Percentiles rank a stretch among this genome's conserved stretches.
These are phyloP conservation scores for Syngnathus scovelli DNA, from an alignment of 2,113 vertebrate species.

Conservation along the genomic window DNA sequence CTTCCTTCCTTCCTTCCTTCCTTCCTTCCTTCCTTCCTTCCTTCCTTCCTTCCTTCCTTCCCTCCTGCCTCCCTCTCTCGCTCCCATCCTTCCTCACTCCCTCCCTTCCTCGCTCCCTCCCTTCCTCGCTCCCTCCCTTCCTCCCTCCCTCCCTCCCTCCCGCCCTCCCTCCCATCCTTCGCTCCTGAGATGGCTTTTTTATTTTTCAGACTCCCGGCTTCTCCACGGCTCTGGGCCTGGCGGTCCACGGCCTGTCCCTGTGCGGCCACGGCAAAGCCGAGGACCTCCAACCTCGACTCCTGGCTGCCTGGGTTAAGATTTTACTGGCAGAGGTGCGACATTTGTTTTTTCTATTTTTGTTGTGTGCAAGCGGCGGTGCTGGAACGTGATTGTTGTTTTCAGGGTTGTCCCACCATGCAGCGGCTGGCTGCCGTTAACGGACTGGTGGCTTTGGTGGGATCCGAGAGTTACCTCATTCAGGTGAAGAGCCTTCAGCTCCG, in stretches of 20 bases:
- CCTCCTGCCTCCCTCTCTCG: not conserved
- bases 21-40: too few species aligned
- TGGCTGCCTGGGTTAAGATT: constrained; percentile 84
- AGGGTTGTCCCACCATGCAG: constrained; percentile 93
- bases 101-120: too few species aligned
- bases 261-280: constrained; percentile 90
- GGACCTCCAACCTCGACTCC: constrained; percentile 79
- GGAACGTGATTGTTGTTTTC: not conserved
- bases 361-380: not conserved
- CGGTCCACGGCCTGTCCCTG: constrained; percentile 81
- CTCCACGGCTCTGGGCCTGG: constrained; percentile 83
- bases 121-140: too few species aligned
- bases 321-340: constrained; percentile 80
- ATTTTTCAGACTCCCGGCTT: constrained; percentile 81
- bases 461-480: constrained; percentile 81
- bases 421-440: constrained; percentile 88
- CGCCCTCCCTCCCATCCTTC: too few species aligned
- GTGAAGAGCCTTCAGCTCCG: constrained; percentile 58
- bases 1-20: too few species aligned
- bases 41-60: too few species aligned
- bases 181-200: not conserved
- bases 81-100: too few species aligned
- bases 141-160: too few species aligned
- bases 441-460: constrained; percentile 85
- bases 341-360: not conserved